phyloP scores from a whole-genome alignment of 2,888 invertebrate species.

The Diarsia rubi region DNA sequence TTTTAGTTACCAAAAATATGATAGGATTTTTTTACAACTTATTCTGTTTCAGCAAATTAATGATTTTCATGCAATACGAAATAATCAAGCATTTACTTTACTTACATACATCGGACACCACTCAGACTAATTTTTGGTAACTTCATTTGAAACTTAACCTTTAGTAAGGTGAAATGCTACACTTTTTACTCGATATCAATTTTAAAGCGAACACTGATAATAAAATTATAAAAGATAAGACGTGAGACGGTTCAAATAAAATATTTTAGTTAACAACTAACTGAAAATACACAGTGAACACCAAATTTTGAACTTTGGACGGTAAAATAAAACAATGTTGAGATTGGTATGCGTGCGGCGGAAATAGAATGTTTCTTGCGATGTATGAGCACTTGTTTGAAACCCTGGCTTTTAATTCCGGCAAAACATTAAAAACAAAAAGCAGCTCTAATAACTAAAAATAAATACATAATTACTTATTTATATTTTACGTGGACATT shows the following conservation, averaged over 20 bases:
- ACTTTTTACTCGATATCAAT: neutral
- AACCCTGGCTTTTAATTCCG: constrained; percentile 33
- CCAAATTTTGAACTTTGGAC: constrained; percentile 43
- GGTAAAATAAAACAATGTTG: constrained; percentile 38
- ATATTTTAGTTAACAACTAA: constrained; percentile 2
- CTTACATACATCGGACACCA: constrained; percentile 41
- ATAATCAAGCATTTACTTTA: constrained; percentile 21
- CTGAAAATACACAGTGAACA: constrained; percentile 27
- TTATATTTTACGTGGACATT: neutral
- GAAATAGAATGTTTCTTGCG: constrained; percentile 32
- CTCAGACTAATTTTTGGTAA: constrained; percentile 18
- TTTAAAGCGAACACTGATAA: neutral
- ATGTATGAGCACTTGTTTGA: constrained; percentile 4
- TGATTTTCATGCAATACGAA: neutral
- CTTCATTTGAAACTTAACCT: constrained; percentile 22
- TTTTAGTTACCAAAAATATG: neutral
- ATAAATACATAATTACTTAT: neutral
- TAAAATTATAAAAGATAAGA: too few relatives aligned
- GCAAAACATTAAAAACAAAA: neutral
- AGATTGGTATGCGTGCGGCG: constrained; percentile 19
- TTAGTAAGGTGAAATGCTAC: neutral
- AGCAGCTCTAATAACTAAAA: neutral
- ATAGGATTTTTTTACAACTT: neutral
- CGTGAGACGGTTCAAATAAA: neutral
- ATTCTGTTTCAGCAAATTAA: neutral